Conservation (phyloP, 2,888 invertebrate species). For the Drosophila planitibia region DNA sequence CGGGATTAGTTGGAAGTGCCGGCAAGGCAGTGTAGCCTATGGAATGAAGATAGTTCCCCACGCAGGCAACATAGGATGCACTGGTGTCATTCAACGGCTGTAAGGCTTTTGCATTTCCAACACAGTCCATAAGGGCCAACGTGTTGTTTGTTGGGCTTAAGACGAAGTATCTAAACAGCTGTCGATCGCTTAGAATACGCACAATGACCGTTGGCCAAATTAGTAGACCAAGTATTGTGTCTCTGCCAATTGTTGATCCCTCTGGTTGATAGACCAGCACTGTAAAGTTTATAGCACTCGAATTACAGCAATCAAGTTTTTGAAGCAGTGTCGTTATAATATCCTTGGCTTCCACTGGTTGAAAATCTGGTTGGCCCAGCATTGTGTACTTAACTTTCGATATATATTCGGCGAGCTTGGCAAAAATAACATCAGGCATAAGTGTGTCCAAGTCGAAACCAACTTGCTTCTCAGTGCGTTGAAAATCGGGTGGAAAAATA, state of each 20-base stretch:
- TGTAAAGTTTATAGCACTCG: not conserved
- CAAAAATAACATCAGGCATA: conserved; percentile 10
- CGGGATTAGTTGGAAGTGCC: not conserved
- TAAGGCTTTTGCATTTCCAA: conserved; percentile 14
- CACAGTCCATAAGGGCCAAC: conserved; percentile 29
- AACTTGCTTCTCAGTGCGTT: conserved; percentile 12
- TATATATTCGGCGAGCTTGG: conserved; percentile 12
- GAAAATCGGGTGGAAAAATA: conserved; percentile 33
- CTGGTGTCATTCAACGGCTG: not conserved
- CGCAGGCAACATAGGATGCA: conserved; percentile 29
- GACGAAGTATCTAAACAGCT: conserved; percentile 22
- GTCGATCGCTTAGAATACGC: conserved; percentile 28
- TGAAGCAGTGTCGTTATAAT: not conserved
- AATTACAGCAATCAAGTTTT: not conserved
- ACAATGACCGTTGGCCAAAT: conserved; percentile 44
- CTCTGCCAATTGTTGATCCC: conserved; percentile 50
- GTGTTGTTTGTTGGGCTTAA: not conserved
- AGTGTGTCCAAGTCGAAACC: conserved; percentile 23
- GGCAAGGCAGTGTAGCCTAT: not conserved
- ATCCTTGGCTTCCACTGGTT: conserved; percentile 9
- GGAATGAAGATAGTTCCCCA: conserved; percentile 19
- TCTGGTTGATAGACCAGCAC: conserved; percentile 51
- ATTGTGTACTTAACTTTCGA: conserved; percentile 19
- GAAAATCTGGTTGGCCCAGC: conserved; percentile 21
- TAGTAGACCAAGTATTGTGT: conserved; percentile 46